These are phyloP conservation scores for Trichechus manatus DNA, from an alignment of 2,113 vertebrate genomes.

Conservation along the genomic window DNA sequence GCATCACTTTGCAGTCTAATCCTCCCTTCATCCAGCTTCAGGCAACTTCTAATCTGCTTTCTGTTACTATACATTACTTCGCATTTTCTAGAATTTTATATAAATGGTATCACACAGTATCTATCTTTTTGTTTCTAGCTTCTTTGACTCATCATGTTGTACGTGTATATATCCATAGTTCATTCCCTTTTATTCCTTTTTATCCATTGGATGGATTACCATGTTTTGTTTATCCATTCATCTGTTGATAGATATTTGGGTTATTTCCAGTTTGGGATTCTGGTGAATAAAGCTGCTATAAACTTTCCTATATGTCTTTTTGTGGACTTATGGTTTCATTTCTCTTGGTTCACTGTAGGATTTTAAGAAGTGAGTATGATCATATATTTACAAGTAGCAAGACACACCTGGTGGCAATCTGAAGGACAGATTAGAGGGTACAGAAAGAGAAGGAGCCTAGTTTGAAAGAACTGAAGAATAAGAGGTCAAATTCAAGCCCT, in stretches of 20 bases:
- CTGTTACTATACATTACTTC: neutral
- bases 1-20: neutral
- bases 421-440: neutral
- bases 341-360: neutral
- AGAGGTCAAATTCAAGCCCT: neutral
- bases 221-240: constrained; percentile 10
- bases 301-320: neutral
- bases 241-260: neutral
- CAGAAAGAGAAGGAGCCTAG: neutral
- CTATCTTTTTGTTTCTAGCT: neutral
- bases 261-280: neutral
- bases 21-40: neutral
- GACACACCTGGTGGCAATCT: neutral
- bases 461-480: neutral
- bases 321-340: neutral
- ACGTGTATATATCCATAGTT: neutral
- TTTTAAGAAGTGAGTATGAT: neutral
- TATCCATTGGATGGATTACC: neutral
- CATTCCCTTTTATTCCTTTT: neutral
- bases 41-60: neutral
- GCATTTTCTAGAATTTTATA: constrained; percentile 23
- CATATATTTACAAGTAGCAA: neutral
- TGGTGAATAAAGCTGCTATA: neutral
- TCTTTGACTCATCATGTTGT: neutral
- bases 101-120: neutral